Conservation (phyloP, 2,797 vertebrate genomes). For the Aulostomus chinensis region DNA sequence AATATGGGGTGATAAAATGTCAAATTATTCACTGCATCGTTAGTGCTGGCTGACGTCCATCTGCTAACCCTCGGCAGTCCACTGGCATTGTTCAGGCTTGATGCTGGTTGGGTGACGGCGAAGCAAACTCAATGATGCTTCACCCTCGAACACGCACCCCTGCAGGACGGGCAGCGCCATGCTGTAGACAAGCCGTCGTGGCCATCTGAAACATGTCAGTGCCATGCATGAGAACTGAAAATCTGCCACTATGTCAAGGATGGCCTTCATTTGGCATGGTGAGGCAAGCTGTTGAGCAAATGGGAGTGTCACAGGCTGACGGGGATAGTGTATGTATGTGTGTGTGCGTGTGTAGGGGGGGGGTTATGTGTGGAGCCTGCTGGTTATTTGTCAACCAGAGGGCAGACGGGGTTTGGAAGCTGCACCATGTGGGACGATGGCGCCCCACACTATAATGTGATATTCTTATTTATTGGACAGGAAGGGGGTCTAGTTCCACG, state of each 20-base stretch:
- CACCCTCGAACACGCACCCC: conserved; percentile 1
- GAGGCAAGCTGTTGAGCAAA: conserved; percentile 49
- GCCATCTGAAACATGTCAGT: conserved; percentile 23
- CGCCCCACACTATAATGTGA: conserved; percentile 9
- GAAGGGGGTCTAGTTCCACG: conserved; percentile 1
- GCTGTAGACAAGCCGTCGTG: conserved; percentile 12
- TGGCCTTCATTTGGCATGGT: conserved; percentile 41
- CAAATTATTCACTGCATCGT: no score
- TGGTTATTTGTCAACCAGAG: conserved; percentile 32
- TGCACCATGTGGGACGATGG: conserved; percentile 3
- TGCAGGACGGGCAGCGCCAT: not conserved
- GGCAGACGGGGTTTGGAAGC: conserved; percentile 21
- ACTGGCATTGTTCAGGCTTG: conserved; percentile 28
- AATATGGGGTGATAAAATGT: no score
- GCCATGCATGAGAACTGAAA: conserved; percentile 50
- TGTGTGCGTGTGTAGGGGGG: conserved; percentile 10
- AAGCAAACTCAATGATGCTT: no score
- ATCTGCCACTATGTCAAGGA: conserved; percentile 34
- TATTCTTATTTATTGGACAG: conserved; percentile 12
- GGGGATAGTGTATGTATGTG: no score
- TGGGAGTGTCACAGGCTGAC: conserved; percentile 39
- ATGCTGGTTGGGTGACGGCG: conserved; percentile 11
- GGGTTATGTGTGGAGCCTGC: conserved; percentile 9
- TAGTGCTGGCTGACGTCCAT: conserved; percentile 5
- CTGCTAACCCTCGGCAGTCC: conserved; percentile 6